phyloP scores from a whole-genome alignment of 1,140 invertebrate species.

The Nasonia vitripennis region DNA sequence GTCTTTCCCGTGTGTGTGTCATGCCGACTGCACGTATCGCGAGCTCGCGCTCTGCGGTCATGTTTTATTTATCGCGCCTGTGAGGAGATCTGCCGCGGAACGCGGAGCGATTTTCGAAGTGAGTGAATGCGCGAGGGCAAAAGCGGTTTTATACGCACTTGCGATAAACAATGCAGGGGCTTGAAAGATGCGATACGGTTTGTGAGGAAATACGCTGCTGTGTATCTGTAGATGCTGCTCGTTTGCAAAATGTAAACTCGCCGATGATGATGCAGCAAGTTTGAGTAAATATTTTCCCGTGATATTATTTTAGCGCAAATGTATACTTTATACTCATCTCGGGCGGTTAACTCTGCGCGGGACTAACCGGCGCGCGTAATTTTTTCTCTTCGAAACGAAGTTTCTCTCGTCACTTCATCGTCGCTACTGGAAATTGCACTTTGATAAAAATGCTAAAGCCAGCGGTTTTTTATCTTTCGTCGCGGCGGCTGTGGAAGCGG shows the following conservation, averaged over 20 bases:
- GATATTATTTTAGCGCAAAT: background rate
- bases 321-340: background rate
- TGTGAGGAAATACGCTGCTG: background rate
- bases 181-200: background rate
- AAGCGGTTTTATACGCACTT: background rate
- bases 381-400: conserved; percentile 24
- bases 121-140: background rate
- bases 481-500: background rate
- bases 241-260: background rate
- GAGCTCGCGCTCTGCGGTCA: background rate
- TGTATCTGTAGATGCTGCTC: background rate
- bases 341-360: background rate
- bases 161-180: conserved; percentile 23
- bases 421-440: conserved; percentile 49
- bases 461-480: conserved; percentile 47
- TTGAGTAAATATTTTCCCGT: no score
- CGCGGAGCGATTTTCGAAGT: conserved; percentile 14
- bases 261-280: background rate
- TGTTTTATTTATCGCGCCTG: conserved; percentile 47
- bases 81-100: background rate
- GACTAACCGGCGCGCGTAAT: conserved; percentile 4
- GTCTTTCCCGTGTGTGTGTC: background rate
- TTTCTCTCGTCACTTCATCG: conserved; percentile 24
- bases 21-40: background rate
- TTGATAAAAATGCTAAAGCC: conserved; percentile 50